Evolutionary conservation across 2,888 invertebrate genomes (phyloP).

Genomic region (Lasius platythorax): DNA sequence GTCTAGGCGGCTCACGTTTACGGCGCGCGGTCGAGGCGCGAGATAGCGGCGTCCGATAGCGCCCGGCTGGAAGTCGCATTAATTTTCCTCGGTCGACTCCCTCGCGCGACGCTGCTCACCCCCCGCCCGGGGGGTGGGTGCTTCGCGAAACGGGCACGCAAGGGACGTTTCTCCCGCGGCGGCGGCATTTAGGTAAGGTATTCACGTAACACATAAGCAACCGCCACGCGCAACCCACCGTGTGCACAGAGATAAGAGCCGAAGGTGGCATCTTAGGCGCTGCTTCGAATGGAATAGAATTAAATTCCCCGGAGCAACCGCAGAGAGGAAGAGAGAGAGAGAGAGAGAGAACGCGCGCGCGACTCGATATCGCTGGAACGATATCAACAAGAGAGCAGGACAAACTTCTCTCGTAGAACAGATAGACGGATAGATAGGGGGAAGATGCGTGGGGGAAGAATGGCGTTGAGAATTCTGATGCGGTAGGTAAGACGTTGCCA

Average conservation of each 20-base stretch:
- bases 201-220: conserved; percentile 86
- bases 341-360: conserved; percentile 30
- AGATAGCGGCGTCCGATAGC: conserved; percentile 82
- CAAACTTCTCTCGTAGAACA: conserved; percentile 62
- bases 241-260: conserved; percentile 84
- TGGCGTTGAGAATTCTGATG: conserved; percentile 49
- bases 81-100: conserved; percentile 79
- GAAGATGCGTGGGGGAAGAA: conserved; percentile 24
- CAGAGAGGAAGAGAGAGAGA: not conserved
- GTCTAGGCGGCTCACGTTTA: conserved; percentile 83
- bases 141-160: conserved; percentile 41
- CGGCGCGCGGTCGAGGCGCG: conserved; percentile 74
- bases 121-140: conserved; percentile 14
- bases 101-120: conserved; percentile 51
- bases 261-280: conserved; percentile 82
- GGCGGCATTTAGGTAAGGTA: conserved; percentile 83
- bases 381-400: conserved; percentile 68
- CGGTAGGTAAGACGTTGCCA: not conserved
- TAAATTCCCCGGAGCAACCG: conserved; percentile 76
- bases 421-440: conserved; percentile 50
- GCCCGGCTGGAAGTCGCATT: conserved; percentile 79
- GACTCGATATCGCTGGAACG: conserved; percentile 70
- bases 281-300: conserved; percentile 79
- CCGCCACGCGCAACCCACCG: conserved; percentile 82
- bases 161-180: conserved; percentile 61